A percentile compares a stretch with the other conserved stretches of the same genome.
Conservation (phyloP, 2,888 invertebrate species). For the Cryptus armator region DNA sequence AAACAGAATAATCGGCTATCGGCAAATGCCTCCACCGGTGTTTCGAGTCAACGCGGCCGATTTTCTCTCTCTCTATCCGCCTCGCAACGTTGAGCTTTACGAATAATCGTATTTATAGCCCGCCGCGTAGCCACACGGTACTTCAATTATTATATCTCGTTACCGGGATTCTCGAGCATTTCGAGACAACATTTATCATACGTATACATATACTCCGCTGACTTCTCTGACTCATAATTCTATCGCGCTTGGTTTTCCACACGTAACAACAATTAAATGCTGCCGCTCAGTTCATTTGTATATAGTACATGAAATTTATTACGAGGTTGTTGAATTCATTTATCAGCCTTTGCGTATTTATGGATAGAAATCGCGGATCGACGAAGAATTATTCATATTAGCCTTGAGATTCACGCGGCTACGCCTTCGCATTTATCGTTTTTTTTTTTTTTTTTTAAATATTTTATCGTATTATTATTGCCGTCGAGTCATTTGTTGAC, state of each 20-base stretch:
- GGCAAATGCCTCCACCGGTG: slow-evolving; percentile 30
- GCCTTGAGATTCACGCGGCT: background rate
- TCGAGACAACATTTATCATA: background rate
- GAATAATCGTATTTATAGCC: slow-evolving; percentile 34
- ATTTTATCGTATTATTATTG: too few species aligned
- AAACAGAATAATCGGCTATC: slow-evolving; percentile 60
- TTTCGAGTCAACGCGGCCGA: slow-evolving; percentile 3
- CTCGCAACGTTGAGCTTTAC: slow-evolving; percentile 5
- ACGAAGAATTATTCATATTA: slow-evolving; percentile 18
- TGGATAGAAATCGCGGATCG: background rate
- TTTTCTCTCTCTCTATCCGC: background rate
- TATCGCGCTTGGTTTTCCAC: too few species aligned
- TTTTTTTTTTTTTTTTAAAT: too few species aligned
- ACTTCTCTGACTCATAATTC: too few species aligned
- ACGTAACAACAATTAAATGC: too few species aligned
- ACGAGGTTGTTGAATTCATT: background rate
- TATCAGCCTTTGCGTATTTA: background rate
- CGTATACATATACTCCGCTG: too few species aligned
- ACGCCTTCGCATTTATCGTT: too few species aligned
- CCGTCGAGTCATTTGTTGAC: background rate
- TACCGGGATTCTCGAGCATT: background rate
- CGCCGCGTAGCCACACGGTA: slow-evolving; percentile 2
- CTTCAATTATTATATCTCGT: slow-evolving; percentile 27
- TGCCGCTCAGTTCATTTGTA: too few species aligned
- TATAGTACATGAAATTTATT: background rate